phyloP scores from a whole-genome alignment of 2,113 vertebrate genomes.

The Polypterus bichir region DNA sequence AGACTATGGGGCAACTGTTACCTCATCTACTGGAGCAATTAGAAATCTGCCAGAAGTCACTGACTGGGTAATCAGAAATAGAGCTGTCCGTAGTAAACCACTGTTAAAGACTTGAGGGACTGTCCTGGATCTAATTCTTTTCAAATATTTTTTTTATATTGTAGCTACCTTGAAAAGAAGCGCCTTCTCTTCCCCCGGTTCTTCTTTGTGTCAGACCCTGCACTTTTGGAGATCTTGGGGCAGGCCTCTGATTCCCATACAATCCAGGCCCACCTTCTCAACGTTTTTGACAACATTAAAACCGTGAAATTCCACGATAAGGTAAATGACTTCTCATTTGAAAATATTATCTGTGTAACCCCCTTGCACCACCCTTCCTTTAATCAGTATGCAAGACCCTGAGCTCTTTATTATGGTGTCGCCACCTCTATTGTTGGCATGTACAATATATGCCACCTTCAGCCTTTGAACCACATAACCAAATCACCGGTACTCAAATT shows the following conservation, averaged over 20 bases:
- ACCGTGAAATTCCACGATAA: conserved; percentile 74
- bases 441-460: no score
- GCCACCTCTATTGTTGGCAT: no score
- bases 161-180: conserved; percentile 90
- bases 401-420: no score
- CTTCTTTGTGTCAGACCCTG: conserved; percentile 93
- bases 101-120: no score
- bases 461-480: no score
- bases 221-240: conserved; percentile 88
- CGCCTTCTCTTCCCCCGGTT: conserved; percentile 85
- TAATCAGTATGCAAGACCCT: no score
- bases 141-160: background rate
- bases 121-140: no score
- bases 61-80: conserved; percentile 70
- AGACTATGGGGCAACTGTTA: conserved; percentile 82
- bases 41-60: conserved; percentile 93
- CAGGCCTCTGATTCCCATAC: conserved; percentile 90
- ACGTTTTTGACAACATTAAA: conserved; percentile 92
- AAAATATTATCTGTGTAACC: background rate
- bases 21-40: conserved; percentile 86
- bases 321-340: conserved; percentile 36
- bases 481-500: no score
- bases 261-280: conserved; percentile 87
- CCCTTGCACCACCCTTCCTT: no score
- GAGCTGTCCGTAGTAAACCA: background rate